Evolutionary conservation across 2,113 vertebrate genomes (phyloP).

Genomic region (Ramphastos sulfuratus): DNA sequence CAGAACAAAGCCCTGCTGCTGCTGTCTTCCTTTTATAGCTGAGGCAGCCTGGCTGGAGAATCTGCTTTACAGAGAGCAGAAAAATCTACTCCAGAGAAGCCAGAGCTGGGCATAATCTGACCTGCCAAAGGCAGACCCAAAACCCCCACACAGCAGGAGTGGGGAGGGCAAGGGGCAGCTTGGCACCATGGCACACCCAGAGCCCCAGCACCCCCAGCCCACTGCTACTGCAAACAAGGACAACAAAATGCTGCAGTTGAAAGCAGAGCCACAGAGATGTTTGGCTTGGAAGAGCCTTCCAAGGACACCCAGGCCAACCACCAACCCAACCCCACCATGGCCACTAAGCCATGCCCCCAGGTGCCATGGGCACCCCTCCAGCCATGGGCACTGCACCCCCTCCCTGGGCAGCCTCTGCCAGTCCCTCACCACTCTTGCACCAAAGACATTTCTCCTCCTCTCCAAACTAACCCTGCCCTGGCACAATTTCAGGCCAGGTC

Average conservation of each 20-base stretch:
- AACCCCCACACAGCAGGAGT: background rate
- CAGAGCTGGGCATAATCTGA: background rate
- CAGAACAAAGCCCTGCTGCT: background rate
- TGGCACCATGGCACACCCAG: background rate
- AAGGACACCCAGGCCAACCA: too few relatives aligned
- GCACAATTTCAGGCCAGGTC: too few relatives aligned
- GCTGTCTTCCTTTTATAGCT: background rate
- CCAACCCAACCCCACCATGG: too few relatives aligned
- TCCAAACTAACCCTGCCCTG: too few relatives aligned
- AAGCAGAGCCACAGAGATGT: background rate
- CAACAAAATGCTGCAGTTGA: background rate
- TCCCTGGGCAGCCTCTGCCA: too few relatives aligned
- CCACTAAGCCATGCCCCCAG: too few relatives aligned
- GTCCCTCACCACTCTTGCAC: too few relatives aligned
- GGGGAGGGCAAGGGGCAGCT: background rate
- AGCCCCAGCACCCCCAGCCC: background rate
- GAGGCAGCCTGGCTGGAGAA: background rate
- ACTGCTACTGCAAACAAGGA: background rate
- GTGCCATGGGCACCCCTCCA: too few relatives aligned
- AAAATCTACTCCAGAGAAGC: background rate
- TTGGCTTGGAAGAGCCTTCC: too few relatives aligned
- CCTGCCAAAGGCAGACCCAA: background rate
- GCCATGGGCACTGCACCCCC: too few relatives aligned
- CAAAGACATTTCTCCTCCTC: too few relatives aligned
- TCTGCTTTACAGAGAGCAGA: background rate